Base-by-base conservation (phyloP, 2,888 invertebrate species). In the Seira musarum region DNA sequence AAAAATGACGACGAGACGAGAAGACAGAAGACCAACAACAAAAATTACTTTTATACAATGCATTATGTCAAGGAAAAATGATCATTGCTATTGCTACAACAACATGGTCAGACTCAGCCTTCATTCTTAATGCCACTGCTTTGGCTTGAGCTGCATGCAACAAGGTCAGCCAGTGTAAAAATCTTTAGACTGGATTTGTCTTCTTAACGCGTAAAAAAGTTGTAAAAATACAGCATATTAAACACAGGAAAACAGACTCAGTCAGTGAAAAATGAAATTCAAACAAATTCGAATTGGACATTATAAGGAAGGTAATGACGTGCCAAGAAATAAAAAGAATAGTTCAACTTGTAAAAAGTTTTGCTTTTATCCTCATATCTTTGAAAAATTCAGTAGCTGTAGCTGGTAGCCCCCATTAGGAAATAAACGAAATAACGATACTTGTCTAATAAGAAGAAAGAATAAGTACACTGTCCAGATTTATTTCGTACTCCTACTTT, bases 271-370 rank as follows among this genome's bases (percentile, higher is more conserved):
- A 63, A 49, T 24, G 60, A 69, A 60, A 69, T 30, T 60, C 21
- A 71, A 70, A 71, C 63, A 71, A 71, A 71, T 63, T 61, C 21
- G 19, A 13, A 17, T 57, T 30, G 30, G 64, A 35, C 30, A 35
- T 69, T 60, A 49, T 13, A 68, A 65, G 49, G 25, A 17, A 53
- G 49, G 15, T 53, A 53, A 24, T 25, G n/a, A 57, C 30, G 24
- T 49, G 53, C 24, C 53, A 17, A 24, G 40, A 40, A 40, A 40
- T 40, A 40, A 40, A 40, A 40, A 13, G 40, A 40, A n/a, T n/a
- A n/a, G n/a, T n/a, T n/a, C n/a, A n/a, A n/a, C n/a, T n/a, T n/a
- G n/a, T n/a, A n/a, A n/a, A n/a, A n/a, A n/a, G n/a, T n/a, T n/a
- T n/a, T n/a, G n/a, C n/a, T n/a, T n/a, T n/a, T n/a, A n/a, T n/a